Percentiles rank a stretch among this genome's conserved stretches.
These are phyloP conservation scores for Aphelenchoides besseyi DNA, from an alignment of 1,140 invertebrate species.

Conservation along the genomic window DNA sequence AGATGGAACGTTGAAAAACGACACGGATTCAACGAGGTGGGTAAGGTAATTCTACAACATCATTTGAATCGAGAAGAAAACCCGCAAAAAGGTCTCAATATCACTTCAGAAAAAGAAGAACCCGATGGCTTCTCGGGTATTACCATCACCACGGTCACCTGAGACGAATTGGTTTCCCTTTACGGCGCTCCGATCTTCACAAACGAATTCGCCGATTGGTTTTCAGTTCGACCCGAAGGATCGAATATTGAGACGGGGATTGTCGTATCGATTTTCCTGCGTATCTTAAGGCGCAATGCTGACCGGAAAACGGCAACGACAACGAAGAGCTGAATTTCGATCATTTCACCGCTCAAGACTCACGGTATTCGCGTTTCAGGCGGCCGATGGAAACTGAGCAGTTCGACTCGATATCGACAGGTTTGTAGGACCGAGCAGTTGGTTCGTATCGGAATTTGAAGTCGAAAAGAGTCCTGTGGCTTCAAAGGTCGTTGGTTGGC, in stretches of 20 bases:
- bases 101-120: not conserved
- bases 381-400: not conserved
- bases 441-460: not conserved
- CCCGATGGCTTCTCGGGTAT: not conserved
- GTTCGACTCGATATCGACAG: too few relatives aligned
- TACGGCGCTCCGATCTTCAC: too few relatives aligned
- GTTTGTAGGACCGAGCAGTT: not conserved
- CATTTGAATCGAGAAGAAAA: too few relatives aligned
- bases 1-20: not conserved
- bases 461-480: too few relatives aligned
- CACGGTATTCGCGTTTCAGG: not conserved
- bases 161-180: slow-evolving; percentile 5
- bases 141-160: too few relatives aligned
- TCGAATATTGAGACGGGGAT: not conserved
- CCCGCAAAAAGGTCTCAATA: slow-evolving; percentile 1
- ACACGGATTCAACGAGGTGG: not conserved
- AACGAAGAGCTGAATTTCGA: not conserved
- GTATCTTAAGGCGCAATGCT: not conserved
- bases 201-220: not conserved
- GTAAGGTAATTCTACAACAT: not conserved
- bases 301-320: not conserved
- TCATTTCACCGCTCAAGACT: not conserved
- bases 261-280: slow-evolving; percentile 1
- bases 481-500: not conserved
- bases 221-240: not conserved